Evolutionary conservation across 2,888 invertebrate species (phyloP), one percentile per base, ranked within the genome.

Genomic region (Cordilura impudica): DNA sequence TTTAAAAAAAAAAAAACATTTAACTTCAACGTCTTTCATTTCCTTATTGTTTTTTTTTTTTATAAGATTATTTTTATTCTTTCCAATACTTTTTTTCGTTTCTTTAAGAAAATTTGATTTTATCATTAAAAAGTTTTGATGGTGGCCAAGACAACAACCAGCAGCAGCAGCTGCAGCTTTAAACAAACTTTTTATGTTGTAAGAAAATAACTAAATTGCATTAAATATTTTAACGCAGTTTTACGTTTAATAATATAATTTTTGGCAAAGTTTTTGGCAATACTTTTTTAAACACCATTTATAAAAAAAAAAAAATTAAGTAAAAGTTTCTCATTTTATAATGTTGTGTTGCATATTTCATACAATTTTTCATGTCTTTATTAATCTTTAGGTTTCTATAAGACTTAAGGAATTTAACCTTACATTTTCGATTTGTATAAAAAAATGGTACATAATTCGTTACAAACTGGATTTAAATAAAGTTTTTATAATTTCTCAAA

Each of bases 161-260:
- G 10, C 10, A 63, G 16, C 26, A 10, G 47, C 31, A 12, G 4
- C 12, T 10, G 6, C 1, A 12, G 12, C n/a, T n/a, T n/a, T n/a
- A n/a, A n/a, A 39, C 10, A 31, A 39, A 39, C 4, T 56, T 23
- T 56, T 51, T 58, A 7, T 58, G 47, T 49, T 7, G 10, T 3
- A 47, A 56, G 14, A 18, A 53, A 63, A 58, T 49, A 23, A 21
- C n/a, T 65, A 63, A 78, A 73, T 73, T 60, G 51, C 47, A 73
- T 65, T 65, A 21, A 60, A 66, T 49, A 65, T 60, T 77, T 76
- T 29, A 16, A 7, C 14, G 5, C 7, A 49, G 8, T 72, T 47
- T 23, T 18, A 16, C 19, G 12, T 35, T 31, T 31, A 39, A 23
- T 16, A 23, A 43, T 14, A 18, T 4, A 4, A 16, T 51, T 29